Evolutionary conservation across 2,113 vertebrate genomes (phyloP), one percentile per base, ranked within the genome.

Genomic region (Macrotus californicus): DNA sequence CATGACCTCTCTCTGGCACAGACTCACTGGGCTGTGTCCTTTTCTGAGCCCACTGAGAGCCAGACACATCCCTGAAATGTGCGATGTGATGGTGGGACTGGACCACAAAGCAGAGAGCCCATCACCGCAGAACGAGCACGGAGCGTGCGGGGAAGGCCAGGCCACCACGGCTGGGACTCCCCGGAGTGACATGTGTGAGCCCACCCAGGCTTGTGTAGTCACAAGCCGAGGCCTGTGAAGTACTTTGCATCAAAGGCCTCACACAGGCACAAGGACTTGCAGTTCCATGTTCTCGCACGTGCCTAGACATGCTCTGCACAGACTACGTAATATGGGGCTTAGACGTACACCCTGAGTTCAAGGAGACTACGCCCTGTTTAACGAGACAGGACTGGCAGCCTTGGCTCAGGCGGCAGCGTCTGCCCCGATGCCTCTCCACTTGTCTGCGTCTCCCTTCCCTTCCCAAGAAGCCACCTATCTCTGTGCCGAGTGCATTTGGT

Each of bases 51-150:
- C 8, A 6, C 46, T 0, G 16, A 81, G 4, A 73, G 41, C 73
- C 13, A 7, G 2, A 76, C 79, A 70, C 5, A 13, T 13, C 70
- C 46, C 31, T 7, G 9, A 52, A 48, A 29, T 9, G 36, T 4
- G 6, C 24, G 61, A 13, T 7, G 16, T 15, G 2, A 13, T 5
- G 39, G 10, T 21, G 24, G 59, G 59, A 64, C 29, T 13, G 13
- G 61, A 12, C 22, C 43, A 24, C 36, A 50, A 59, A 87, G 15
- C 34, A 56, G 72, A 41, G 94, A 31, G 29, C 46, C 39, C 72
- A 2, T 22, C 69, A 41, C 8, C 18, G 14, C 26, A 10, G 39
- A 26, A 19, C 0, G 3, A 46, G 22, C 19, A 13, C 3, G 3
- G 19, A 19, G 24, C 22, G 5, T 56, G 59, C 2, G 2, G 46